Base-by-base conservation (phyloP, 1,140 invertebrate genomes). In the Neuroterus valhalla region DNA sequence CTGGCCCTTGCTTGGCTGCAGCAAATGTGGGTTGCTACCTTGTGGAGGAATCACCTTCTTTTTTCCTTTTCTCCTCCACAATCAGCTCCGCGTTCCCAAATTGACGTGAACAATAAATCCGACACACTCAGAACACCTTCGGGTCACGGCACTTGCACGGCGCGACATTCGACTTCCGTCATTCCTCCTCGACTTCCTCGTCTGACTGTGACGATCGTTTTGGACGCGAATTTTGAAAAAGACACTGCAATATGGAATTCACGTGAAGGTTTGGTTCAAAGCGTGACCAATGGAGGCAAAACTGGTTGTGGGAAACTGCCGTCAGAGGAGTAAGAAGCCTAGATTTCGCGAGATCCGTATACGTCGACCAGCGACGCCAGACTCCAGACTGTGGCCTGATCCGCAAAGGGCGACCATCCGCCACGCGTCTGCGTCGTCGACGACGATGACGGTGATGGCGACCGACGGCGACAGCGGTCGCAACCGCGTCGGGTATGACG, bases 281-380 rank as follows among this genome's bases (percentile, higher is more conserved):
- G 44, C 44, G 15, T 71, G 17, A 26, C 15, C 46, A 74, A 43
- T 44, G 17, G 31, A 52, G 3, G 42, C 19, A 17, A 5, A 19
- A 62, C 50, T 15, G 52, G 62, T 42, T 38, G 70, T 71, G 4
- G 55, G 48, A 78, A 44, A 75, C 1, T 70, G 62, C 17, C 38
- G 15, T 50, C 31, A 43, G 43, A 66, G 46, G 45, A 48, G 68
- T 50, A 68, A 66, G 52, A 70, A 48, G 43, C 68, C 66, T 72
- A 42, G 66, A 75, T 67, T 70, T 21, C 48, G 15, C 76, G 74
- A 77, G 82, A 78, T 84, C 79, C 76, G 79, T 75, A 72, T 78
- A 80, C 84, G 85, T 88, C 85, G 88, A 85, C 86, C 88, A 88
- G 85, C 88, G 85, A 87, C 86, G 81, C 85, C 81, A 87, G 85